These are phyloP conservation scores for Dufourea novaeangliae DNA, from an alignment of 1,140 invertebrate genomes.

Conservation along the genomic window DNA sequence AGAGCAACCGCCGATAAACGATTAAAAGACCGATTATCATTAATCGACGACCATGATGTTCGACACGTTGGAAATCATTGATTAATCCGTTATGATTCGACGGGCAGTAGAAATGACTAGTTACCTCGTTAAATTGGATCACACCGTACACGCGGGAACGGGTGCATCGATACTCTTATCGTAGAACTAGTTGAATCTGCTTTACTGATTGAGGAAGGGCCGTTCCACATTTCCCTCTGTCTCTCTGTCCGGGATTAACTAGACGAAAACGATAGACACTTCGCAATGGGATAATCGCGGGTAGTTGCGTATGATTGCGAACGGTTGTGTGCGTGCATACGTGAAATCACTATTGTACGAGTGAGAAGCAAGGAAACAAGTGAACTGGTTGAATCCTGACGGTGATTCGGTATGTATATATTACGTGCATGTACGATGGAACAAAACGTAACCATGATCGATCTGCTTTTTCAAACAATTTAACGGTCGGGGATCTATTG, in stretches of 20 bases:
- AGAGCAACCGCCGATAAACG: no score
- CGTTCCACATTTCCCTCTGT: constrained; percentile 31
- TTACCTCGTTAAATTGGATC: constrained; percentile 47
- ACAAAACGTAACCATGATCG: constrained; percentile 24
- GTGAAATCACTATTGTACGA: constrained; percentile 17
- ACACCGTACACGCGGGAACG: constrained; percentile 40
- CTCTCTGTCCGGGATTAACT: constrained; percentile 40
- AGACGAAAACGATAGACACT: constrained; percentile 50
- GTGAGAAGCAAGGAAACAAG: constrained; percentile 19
- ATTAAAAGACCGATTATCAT: no score
- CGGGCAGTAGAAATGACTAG: constrained; percentile 38
- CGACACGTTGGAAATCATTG: neutral
- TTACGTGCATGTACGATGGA: constrained; percentile 19
- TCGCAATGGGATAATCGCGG: constrained; percentile 49
- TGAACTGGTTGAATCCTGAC: constrained; percentile 28
- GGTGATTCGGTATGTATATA: constrained; percentile 34
- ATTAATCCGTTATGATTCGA: neutral
- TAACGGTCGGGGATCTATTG: constrained; percentile 16
- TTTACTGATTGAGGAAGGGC: constrained; percentile 52
- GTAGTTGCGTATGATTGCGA: constrained; percentile 48
- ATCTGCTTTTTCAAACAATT: constrained; percentile 33
- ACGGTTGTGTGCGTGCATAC: constrained; percentile 10
- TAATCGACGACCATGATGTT: neutral
- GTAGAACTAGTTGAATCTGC: constrained; percentile 50
- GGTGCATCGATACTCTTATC: constrained; percentile 42